Conservation (phyloP, 2,113 vertebrate genomes). For the Corynorhinus townsendii region DNA sequence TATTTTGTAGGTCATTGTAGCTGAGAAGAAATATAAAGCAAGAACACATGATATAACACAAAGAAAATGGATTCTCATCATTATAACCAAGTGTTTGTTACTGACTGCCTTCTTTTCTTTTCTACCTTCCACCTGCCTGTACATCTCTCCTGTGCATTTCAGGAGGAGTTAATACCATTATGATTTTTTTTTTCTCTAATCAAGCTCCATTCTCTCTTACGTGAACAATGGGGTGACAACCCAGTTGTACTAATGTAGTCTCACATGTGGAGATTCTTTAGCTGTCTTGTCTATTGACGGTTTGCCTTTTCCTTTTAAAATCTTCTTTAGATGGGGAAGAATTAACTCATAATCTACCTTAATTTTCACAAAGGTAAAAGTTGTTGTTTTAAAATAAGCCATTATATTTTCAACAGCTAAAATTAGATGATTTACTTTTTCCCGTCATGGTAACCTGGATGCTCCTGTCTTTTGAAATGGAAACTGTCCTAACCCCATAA, state of each 20-base stretch:
- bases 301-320: neutral
- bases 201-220: constrained; percentile 42
- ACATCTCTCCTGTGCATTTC: neutral
- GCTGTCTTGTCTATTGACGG: neutral
- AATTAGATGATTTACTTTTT: constrained; percentile 65
- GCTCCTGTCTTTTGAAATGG: constrained; percentile 79
- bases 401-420: constrained; percentile 59
- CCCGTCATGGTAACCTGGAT: constrained; percentile 62
- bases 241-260: neutral
- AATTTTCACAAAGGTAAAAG: constrained; percentile 54
- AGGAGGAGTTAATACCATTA: constrained; percentile 1
- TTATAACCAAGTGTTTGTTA: constrained; percentile 15
- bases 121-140: neutral
- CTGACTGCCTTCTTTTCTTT: neutral
- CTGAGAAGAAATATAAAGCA: constrained; percentile 20
- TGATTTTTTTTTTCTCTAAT: constrained; percentile 36
- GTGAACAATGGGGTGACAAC: constrained; percentile 31
- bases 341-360: constrained; percentile 50
- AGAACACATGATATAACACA: neutral
- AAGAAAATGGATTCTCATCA: neutral
- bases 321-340: neutral
- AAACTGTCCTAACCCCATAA: constrained; percentile 78
- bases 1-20: neutral
- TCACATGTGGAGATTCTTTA: neutral
- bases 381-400: constrained; percentile 57